Evolutionary conservation across 2,797 vertebrate genomes (phyloP).

Genomic region (Anguilla marmorata): DNA sequence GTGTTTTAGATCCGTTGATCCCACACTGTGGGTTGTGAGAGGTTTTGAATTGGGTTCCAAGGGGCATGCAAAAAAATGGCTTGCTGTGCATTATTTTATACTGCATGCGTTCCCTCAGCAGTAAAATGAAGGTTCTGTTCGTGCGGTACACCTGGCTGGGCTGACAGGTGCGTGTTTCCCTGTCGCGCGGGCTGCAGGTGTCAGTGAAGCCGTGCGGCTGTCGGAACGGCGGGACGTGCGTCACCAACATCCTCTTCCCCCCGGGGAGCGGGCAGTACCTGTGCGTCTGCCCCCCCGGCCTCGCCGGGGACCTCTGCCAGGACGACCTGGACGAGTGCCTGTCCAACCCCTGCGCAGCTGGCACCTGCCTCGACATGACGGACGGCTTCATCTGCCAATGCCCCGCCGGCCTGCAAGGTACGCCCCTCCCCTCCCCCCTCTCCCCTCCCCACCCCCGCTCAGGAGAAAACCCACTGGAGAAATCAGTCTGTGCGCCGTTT

Average conservation of each 20-base stretch:
- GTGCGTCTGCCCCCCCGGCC: constrained; percentile 72
- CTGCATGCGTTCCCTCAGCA: background rate
- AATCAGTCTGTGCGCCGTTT: background rate
- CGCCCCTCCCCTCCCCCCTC: background rate
- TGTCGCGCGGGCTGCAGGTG: constrained; percentile 58
- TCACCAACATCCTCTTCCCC: constrained; percentile 74
- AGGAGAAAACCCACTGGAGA: background rate
- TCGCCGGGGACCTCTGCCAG: constrained; percentile 69
- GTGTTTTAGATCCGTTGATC: too few relatives aligned
- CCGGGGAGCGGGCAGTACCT: constrained; percentile 78
- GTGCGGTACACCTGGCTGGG: background rate
- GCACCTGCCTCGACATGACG: constrained; percentile 57
- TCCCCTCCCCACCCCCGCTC: too few relatives aligned
- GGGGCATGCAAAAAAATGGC: too few relatives aligned
- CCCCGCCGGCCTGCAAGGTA: constrained; percentile 68
- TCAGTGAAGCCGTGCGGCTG: constrained; percentile 74
- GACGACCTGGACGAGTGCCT: constrained; percentile 59
- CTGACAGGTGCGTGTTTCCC: background rate
- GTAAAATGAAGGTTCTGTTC: too few relatives aligned
- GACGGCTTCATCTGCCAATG: constrained; percentile 66
- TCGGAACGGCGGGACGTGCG: constrained; percentile 67
- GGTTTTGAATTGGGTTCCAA: too few relatives aligned
- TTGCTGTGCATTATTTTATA: background rate
- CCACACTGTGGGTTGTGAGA: too few relatives aligned
- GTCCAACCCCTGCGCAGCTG: constrained; percentile 58